Evolutionary conservation across 2,113 vertebrate species (phyloP).

Genomic region (Asarcornis scutulata): DNA sequence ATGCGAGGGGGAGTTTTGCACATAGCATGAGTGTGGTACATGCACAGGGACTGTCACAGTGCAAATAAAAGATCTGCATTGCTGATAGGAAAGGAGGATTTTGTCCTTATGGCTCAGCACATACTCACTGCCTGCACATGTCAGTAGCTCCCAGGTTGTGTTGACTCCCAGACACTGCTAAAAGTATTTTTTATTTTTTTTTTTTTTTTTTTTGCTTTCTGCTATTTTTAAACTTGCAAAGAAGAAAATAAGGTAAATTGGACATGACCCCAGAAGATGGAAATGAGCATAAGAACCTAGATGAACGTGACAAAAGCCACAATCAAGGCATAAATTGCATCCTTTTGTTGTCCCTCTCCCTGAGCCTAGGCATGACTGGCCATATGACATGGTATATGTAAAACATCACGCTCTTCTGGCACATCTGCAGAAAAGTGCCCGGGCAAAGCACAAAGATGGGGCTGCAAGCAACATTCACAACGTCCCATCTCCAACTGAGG

Average conservation of each 20-base stretch:
- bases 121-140: neutral
- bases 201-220: neutral
- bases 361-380: slow-evolving; percentile 2
- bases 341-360: slow-evolving; percentile 38
- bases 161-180: neutral
- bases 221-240: slow-evolving; percentile 53
- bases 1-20: slow-evolving; percentile 16
- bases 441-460: neutral
- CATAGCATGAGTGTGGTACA: slow-evolving; percentile 18
- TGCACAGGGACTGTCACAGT: neutral
- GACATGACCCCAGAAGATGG: slow-evolving; percentile 31
- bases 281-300: slow-evolving; percentile 46
- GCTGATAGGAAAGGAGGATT: slow-evolving; percentile 14
- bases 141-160: neutral
- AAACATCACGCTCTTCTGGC: neutral
- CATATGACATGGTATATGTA: neutral
- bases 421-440: slow-evolving; percentile 15
- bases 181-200: neutral
- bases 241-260: slow-evolving; percentile 62
- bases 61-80: slow-evolving; percentile 51
- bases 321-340: slow-evolving; percentile 62
- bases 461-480: neutral
- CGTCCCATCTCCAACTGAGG: neutral
- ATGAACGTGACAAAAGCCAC: slow-evolving; percentile 55
- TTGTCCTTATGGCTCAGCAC: neutral